Evolutionary conservation across 1,140 invertebrate species (phyloP).

Genomic region (Formica selysi): DNA sequence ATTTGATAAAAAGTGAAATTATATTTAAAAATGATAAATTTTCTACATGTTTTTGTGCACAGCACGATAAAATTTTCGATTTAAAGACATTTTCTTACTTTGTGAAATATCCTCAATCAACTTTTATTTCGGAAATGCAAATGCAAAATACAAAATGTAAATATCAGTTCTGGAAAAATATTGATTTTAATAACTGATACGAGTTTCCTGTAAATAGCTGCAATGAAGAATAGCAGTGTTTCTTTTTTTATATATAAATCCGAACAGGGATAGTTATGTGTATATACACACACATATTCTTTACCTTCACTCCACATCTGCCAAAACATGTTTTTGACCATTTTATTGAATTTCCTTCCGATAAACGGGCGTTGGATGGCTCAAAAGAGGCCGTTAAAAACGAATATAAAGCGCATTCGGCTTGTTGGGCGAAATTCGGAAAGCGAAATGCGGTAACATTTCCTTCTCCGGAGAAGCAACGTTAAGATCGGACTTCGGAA

Average conservation of each 20-base stretch:
- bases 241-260: conserved; percentile 50
- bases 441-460: conserved; percentile 57
- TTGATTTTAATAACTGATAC: conserved; percentile 57
- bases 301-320: conserved; percentile 20
- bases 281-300: too few relatives aligned
- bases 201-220: conserved; percentile 40
- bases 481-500: conserved; percentile 56
- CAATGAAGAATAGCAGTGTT: conserved; percentile 38
- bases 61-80: conserved; percentile 9
- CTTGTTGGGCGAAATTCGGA: conserved; percentile 53
- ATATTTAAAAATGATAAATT: neutral
- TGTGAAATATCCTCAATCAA: neutral
- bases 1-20: conserved; percentile 17
- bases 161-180: conserved; percentile 46
- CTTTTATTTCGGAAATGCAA: conserved; percentile 8
- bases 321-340: conserved; percentile 60
- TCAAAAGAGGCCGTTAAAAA: conserved; percentile 59
- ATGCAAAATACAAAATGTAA: conserved; percentile 36
- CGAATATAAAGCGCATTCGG: conserved; percentile 59
- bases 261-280: conserved; percentile 37
- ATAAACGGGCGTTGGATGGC: conserved; percentile 57
- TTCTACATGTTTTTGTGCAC: neutral
- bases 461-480: conserved; percentile 50
- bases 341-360: conserved; percentile 60
- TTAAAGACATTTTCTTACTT: conserved; percentile 16